Conservation (phyloP, 2,113 vertebrate species). For the Morone chrysops region DNA sequence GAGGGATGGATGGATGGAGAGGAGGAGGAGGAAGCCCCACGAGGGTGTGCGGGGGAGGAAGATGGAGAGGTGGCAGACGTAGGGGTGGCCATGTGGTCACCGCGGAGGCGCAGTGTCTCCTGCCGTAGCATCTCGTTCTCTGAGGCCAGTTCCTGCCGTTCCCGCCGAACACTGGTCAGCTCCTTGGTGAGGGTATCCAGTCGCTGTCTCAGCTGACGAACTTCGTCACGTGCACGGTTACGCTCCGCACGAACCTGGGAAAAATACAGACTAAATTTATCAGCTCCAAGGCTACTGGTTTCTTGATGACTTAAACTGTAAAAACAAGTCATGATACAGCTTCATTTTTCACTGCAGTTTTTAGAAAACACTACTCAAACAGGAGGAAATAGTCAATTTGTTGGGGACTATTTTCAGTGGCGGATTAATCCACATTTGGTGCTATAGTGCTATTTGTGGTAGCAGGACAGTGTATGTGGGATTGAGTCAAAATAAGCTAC, state of each 20-base stretch:
- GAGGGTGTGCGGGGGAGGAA: slow-evolving; percentile 38
- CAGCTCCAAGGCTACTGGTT: not conserved
- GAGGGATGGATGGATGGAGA: slow-evolving; percentile 62
- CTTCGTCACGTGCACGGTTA: slow-evolving; percentile 94
- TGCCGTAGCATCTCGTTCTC: slow-evolving; percentile 87
- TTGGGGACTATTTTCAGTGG: not conserved
- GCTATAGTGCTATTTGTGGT: not conserved
- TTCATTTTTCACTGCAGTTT: not conserved
- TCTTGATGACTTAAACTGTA: not conserved
- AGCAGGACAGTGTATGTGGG: not conserved
- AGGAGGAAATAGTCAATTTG: not conserved
- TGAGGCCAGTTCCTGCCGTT: slow-evolving; percentile 88
- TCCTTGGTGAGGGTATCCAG: slow-evolving; percentile 95
- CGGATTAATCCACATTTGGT: not conserved
- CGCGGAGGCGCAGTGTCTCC: slow-evolving; percentile 68
- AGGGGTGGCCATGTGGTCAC: slow-evolving; percentile 12
- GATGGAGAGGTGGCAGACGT: slow-evolving; percentile 20
- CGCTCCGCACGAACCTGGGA: slow-evolving; percentile 89
- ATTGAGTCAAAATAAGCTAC: not conserved
- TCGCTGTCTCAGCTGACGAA: slow-evolving; percentile 92
- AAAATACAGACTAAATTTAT: not conserved
- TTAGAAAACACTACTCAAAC: not conserved
- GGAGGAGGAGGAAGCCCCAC: slow-evolving; percentile 58
- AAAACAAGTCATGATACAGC: too few relatives aligned
- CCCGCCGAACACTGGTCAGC: slow-evolving; percentile 89